phyloP scores from a whole-genome alignment of 2,797 vertebrate genomes.

The Falco peregrinus region DNA sequence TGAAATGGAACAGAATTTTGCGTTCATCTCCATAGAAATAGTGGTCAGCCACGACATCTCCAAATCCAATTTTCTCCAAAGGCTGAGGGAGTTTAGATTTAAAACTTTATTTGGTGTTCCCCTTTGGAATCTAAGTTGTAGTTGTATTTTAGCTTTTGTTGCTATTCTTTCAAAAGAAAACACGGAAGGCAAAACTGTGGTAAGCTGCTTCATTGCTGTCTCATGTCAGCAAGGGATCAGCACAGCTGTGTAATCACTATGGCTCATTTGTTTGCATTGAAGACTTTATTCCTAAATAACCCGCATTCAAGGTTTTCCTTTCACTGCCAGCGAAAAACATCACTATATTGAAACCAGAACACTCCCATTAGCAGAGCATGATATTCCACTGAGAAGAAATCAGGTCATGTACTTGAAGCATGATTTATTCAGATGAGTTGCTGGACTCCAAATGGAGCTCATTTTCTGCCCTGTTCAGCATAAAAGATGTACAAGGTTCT shows the following conservation, averaged over 20 bases:
- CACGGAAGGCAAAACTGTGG: not conserved
- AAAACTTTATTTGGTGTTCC: not conserved
- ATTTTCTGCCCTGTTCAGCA: slow-evolving; percentile 28
- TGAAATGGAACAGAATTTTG: not conserved
- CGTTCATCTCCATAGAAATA: not conserved
- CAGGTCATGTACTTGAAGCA: slow-evolving; percentile 7
- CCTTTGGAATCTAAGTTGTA: not conserved
- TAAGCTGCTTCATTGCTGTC: slow-evolving; percentile 45
- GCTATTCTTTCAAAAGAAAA: slow-evolving; percentile 11
- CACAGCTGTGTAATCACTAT: not conserved
- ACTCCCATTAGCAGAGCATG: not conserved
- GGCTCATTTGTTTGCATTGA: not conserved
- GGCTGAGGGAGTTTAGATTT: not conserved
- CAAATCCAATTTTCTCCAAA: not conserved
- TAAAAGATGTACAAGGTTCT: not conserved
- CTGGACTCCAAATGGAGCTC: not conserved
- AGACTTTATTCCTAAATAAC: not conserved
- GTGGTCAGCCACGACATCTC: not conserved
- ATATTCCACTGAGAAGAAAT: slow-evolving; percentile 21
- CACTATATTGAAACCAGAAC: not conserved
- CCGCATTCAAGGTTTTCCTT: not conserved
- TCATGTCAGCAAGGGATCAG: not conserved
- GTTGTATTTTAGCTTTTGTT: not conserved
- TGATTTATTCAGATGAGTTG: slow-evolving; percentile 39
- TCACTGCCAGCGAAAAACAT: not conserved